Evolutionary conservation across 2,113 vertebrate genomes (phyloP), one percentile per base, ranked within the genome.

Genomic region (Semnornis frantzii): DNA sequence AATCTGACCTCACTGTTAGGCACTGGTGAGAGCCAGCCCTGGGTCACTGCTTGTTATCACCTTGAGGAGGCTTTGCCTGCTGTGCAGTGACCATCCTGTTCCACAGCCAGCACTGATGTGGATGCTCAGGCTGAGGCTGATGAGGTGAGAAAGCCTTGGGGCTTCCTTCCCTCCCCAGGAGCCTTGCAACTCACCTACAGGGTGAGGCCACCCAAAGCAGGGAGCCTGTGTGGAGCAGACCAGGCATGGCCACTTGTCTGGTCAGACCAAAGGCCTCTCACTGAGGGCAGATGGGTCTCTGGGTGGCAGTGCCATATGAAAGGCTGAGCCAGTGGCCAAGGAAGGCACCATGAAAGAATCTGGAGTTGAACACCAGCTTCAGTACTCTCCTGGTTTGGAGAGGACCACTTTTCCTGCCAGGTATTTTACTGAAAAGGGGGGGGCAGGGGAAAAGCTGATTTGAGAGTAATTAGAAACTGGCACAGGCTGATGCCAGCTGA

Each of bases 81-180:
- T 2, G 3, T 42, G 42, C 42, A 9, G 50, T 4, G 15, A 30
- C 34, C 1, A 3, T 42, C 58, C 33, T 27, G 42, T 17, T n/a
- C 10, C 65, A 14, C 24, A 13, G 50, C 0, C 1, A 44, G 46
- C 55, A 30, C 17, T 28, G 18, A 6, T 2, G 3, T 0, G 0
- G 30, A 30, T n/a, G n/a, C 17, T 18, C 2, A 8, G 31, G 0
- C 5, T 0, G 59, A 64, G 64, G 65, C 78, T 78, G 39, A 12
- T 18, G 50, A 20, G 12, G 2, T 0, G 7, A n/a, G 63, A 48
- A 23, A 46, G 64, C 81, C 1, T 3, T 10, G 78, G 34, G 73
- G 16, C 39, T 66, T 78, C 46, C 28, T 13, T 18, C 4, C 76
- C 57, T 46, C 66, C 27, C 23, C 54, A 25, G 66, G 33, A 73